Evolutionary conservation across 2,797 vertebrate species (phyloP).

Genomic region (Xiphorhynchus erythropygius): DNA sequence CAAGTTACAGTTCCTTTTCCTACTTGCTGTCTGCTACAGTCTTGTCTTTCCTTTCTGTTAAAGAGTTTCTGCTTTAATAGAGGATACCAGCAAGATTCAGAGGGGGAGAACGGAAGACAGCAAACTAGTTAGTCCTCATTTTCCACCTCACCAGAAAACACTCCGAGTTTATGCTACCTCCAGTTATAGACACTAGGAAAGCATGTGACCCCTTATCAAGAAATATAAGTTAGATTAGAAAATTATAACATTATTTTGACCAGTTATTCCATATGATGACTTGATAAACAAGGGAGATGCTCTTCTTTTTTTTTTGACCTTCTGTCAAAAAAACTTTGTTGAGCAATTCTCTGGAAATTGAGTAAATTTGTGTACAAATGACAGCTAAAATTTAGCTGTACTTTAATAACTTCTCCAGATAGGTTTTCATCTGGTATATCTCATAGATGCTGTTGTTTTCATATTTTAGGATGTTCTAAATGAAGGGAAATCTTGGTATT

Average conservation of each 20-base stretch:
- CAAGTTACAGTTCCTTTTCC: neutral
- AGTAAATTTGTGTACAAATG: neutral
- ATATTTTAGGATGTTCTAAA: neutral
- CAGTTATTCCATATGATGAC: neutral
- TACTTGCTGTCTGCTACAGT: neutral
- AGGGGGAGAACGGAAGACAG: neutral
- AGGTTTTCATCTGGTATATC: neutral
- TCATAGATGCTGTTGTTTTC: neutral
- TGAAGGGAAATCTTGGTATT: neutral
- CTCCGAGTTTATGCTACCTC: neutral
- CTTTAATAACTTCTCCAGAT: neutral
- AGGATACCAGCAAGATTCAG: neutral
- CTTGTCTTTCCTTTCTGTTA: neutral
- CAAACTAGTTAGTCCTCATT: neutral
- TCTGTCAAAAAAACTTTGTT: neutral
- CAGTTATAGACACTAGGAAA: neutral
- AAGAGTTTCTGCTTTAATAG: neutral
- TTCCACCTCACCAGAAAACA: neutral
- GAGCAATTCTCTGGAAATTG: neutral
- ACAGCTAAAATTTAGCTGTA: neutral
- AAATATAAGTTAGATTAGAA: neutral
- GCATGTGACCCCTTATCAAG: neutral
- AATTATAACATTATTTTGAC: neutral
- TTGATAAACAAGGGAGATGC: neutral
- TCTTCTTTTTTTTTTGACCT: neutral